Evolutionary conservation across 2,797 vertebrate species (phyloP).

Genomic region (Galago senegalensis): DNA sequence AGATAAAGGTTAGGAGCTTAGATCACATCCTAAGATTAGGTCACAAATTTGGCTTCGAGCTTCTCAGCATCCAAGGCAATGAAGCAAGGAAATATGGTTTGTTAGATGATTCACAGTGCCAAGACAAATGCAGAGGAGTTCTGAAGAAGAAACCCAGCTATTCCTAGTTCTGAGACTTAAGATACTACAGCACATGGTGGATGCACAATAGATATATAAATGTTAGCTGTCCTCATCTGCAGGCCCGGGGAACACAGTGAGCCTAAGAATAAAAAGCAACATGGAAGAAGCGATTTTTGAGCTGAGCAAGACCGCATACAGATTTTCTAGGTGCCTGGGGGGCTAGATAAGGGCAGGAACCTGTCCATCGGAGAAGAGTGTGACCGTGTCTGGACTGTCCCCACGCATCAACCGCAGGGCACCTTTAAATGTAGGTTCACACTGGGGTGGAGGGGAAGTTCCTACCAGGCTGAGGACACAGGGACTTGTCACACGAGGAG

Average conservation of each 20-base stretch:
- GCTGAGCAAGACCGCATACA: background rate
- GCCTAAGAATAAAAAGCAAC: constrained; percentile 56
- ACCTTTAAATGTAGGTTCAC: background rate
- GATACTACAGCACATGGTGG: background rate
- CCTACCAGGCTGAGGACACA: background rate
- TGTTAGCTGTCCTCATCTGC: constrained; percentile 53
- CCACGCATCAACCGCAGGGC: background rate
- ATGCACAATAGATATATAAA: constrained; percentile 10
- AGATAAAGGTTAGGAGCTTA: background rate
- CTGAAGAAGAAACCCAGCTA: constrained; percentile 60
- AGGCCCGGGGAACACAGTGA: background rate
- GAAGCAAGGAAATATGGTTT: constrained; percentile 57
- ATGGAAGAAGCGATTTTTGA: background rate
- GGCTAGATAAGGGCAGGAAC: background rate
- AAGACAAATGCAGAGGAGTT: constrained; percentile 69
- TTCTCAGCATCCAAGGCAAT: constrained; percentile 17
- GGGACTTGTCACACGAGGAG: background rate
- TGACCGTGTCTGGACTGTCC: background rate
- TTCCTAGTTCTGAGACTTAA: constrained; percentile 65
- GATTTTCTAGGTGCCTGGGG: background rate
- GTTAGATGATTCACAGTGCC: constrained; percentile 22
- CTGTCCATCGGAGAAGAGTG: background rate
- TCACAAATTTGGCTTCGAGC: background rate
- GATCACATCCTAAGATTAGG: background rate
- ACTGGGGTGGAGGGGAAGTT: background rate